A percentile compares a stretch with the other conserved stretches of the same genome.
phyloP scores from a whole-genome alignment of 2,113 vertebrate genomes.

The Labrus mixtus region DNA sequence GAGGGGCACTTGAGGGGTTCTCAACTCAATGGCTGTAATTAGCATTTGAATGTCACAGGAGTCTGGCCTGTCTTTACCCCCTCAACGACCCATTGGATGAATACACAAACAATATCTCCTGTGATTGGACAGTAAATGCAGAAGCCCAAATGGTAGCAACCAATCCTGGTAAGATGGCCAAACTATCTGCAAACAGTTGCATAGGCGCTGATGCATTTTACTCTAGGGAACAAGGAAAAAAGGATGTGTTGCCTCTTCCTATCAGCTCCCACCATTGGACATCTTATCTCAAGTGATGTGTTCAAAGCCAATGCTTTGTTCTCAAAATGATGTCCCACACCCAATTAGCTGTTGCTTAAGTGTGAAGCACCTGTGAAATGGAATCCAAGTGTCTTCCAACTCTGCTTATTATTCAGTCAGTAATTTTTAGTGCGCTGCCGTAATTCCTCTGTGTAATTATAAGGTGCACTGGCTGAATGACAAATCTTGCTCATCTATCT shows the following conservation, averaged over 20 bases:
- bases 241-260: neutral
- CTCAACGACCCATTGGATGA: too few relatives aligned
- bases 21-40: too few relatives aligned
- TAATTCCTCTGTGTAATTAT: constrained; percentile 72
- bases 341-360: constrained; percentile 64
- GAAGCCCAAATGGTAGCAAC: too few relatives aligned
- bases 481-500: constrained; percentile 64
- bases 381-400: constrained; percentile 42
- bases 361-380: constrained; percentile 67
- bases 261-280: neutral
- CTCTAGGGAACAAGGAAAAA: neutral
- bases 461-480: constrained; percentile 58
- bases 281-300: constrained; percentile 17
- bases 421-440: constrained; percentile 47
- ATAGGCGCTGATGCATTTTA: neutral
- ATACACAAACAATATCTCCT: too few relatives aligned
- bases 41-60: too few relatives aligned
- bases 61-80: too few relatives aligned
- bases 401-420: constrained; percentile 67
- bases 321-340: constrained; percentile 38
- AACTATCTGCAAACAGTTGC: too few relatives aligned
- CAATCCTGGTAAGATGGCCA: neutral
- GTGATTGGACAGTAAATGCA: too few relatives aligned
- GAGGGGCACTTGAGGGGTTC: too few relatives aligned
- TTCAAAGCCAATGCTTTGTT: constrained; percentile 38